Percentiles rank a stretch among this genome's conserved stretches.
Evolutionary conservation across 2,888 invertebrate genomes (phyloP).

Genomic region (Epirrita christyi): DNA sequence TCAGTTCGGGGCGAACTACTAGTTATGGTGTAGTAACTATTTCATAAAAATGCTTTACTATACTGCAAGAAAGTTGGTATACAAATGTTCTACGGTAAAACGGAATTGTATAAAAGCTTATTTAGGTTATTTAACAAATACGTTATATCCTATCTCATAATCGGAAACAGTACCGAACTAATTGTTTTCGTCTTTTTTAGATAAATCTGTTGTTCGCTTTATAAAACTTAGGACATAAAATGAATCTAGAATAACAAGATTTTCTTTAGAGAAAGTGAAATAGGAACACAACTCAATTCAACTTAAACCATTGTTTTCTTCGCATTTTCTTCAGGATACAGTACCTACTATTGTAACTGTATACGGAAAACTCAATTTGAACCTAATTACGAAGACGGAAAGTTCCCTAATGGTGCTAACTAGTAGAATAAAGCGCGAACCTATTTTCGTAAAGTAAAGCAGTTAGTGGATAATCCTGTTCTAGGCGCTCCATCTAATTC

Average conservation of each 20-base stretch:
- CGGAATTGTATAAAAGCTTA: no score
- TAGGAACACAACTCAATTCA: constrained; percentile 30
- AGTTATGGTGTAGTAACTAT: no score
- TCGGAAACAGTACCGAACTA: no score
- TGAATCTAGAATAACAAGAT: constrained; percentile 19
- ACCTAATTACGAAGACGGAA: constrained; percentile 32
- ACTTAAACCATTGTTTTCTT: constrained; percentile 30
- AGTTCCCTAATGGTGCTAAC: constrained; percentile 33
- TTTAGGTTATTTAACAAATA: no score
- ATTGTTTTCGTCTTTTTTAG: no score
- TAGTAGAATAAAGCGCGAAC: constrained; percentile 41
- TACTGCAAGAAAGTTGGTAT: no score
- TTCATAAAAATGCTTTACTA: no score
- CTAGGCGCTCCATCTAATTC: constrained; percentile 63
- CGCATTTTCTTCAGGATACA: constrained; percentile 17
- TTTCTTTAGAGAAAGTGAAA: constrained; percentile 23
- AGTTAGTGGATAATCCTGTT: constrained; percentile 63
- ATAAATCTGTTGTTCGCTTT: no score
- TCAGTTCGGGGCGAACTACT: no score
- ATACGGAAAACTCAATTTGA: constrained; percentile 28
- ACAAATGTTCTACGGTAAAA: no score
- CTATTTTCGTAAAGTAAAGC: constrained; percentile 55
- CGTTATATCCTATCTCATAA: no score
- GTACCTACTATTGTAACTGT: constrained; percentile 6
- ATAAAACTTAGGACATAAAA: constrained; percentile 1